Evolutionary conservation across 2,888 invertebrate genomes (phyloP).

Genomic region (Standfussiana lucernea): DNA sequence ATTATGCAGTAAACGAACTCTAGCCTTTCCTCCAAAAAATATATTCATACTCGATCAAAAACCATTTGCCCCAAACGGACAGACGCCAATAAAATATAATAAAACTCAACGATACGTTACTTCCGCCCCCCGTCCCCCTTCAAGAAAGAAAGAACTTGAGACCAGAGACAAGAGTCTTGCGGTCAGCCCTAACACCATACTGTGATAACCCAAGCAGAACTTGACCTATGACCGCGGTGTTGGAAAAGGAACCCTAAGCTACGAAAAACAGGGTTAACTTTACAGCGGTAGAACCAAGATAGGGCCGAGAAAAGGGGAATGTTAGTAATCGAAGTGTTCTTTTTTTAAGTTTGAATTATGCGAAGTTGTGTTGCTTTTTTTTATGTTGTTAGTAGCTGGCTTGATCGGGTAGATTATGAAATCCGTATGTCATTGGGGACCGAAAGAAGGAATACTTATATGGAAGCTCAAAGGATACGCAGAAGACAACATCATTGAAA

Average conservation of each 20-base stretch:
- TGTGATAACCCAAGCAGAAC: constrained; percentile 72
- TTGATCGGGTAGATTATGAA: background rate
- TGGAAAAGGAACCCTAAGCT: background rate
- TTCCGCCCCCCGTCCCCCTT: constrained; percentile 79
- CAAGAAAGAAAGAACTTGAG: constrained; percentile 81
- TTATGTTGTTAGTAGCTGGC: background rate
- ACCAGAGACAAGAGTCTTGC: constrained; percentile 73
- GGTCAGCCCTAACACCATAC: constrained; percentile 72
- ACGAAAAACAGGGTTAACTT: constrained; percentile 2
- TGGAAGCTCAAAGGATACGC: background rate
- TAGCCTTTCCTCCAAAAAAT: background rate
- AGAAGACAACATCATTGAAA: background rate
- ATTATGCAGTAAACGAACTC: background rate
- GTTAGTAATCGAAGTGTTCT: constrained; percentile 37
- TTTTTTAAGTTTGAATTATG: constrained; percentile 55
- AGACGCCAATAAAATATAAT: constrained; percentile 80
- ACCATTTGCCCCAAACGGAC: constrained; percentile 66
- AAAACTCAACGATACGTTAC: constrained; percentile 85
- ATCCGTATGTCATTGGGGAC: background rate
- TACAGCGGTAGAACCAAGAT: constrained; percentile 1
- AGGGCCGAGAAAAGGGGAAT: constrained; percentile 45
- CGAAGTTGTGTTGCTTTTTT: constrained; percentile 44
- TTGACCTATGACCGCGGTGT: constrained; percentile 38
- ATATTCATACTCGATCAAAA: constrained; percentile 45
- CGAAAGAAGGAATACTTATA: background rate